phyloP scores from a whole-genome alignment of 2,113 vertebrate genomes.

The Callipepla californica region DNA sequence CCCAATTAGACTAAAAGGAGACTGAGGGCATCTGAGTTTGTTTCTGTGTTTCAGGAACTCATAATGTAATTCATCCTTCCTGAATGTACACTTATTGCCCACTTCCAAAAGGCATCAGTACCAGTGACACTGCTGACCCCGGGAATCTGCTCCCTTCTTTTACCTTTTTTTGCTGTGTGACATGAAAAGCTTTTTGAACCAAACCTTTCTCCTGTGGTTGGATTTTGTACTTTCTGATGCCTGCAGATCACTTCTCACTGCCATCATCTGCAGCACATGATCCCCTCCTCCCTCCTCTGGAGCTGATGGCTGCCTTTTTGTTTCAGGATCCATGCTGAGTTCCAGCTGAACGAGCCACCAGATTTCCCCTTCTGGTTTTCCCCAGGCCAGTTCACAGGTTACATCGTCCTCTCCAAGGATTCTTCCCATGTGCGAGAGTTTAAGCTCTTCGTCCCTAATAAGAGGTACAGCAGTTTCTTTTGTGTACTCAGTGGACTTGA shows the following conservation, averaged over 20 bases:
- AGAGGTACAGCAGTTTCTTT: conserved; percentile 78
- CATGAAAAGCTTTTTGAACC: neutral
- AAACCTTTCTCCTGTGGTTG: neutral
- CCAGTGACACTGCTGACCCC: neutral
- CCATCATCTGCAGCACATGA: neutral
- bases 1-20: neutral
- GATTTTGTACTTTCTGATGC: neutral
- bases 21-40: neutral
- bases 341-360: conserved; percentile 96
- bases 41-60: neutral
- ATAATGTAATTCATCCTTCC: neutral
- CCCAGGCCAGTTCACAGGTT: conserved; percentile 94
- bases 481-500: neutral
- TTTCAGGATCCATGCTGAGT: conserved; percentile 94
- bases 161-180: neutral
- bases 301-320: conserved; percentile 13
- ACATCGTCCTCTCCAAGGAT: conserved; percentile 92
- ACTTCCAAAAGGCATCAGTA: neutral
- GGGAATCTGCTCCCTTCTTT: neutral
- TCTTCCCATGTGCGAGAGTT: conserved; percentile 91
- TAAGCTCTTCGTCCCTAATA: conserved; percentile 91
- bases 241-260: neutral
- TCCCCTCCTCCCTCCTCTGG: neutral
- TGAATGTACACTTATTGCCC: neutral
- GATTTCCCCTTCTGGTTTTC: conserved; percentile 99